Evolutionary conservation across 1,140 invertebrate species (phyloP).

Genomic region (Cyclargus thomasi): DNA sequence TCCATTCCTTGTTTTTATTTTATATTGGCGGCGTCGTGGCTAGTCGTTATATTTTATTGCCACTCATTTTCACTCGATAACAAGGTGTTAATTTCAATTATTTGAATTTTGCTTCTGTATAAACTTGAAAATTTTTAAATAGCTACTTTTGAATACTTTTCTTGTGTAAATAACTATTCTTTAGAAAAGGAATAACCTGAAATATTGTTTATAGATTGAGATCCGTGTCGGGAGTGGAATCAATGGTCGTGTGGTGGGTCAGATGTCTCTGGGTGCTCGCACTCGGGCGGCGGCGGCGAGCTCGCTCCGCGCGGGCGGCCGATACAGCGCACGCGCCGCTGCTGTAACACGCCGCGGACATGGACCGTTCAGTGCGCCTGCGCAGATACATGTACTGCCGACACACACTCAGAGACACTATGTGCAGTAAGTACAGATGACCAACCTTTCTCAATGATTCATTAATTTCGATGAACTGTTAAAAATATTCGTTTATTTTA

Average conservation of each 20-base stretch:
- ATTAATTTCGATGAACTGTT: too few species aligned
- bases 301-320: constrained; percentile 51
- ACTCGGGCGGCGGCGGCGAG: constrained; percentile 60
- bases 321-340: constrained; percentile 60
- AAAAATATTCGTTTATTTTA: neutral
- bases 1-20: constrained; percentile 12
- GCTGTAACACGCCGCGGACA: constrained; percentile 59
- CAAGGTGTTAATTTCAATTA: neutral
- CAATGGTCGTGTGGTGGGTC: constrained; percentile 73
- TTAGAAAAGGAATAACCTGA: too few species aligned
- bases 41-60: constrained; percentile 1
- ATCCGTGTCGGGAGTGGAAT: constrained; percentile 53
- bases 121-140: neutral
- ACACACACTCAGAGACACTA: constrained; percentile 62
- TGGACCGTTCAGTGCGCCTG: constrained; percentile 60
- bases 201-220: constrained; percentile 36
- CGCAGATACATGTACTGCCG: constrained; percentile 61
- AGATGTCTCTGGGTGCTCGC: constrained; percentile 60
- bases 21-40: neutral
- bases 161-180: too few species aligned
- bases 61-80: neutral
- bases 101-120: neutral
- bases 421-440: constrained; percentile 50
- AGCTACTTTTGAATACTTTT: too few species aligned
- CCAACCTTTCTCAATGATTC: neutral